Percentiles rank a stretch among this genome's conserved stretches.
These are phyloP conservation scores for Ophion ventricosus DNA, from an alignment of 2,888 invertebrate species.

Conservation along the genomic window DNA sequence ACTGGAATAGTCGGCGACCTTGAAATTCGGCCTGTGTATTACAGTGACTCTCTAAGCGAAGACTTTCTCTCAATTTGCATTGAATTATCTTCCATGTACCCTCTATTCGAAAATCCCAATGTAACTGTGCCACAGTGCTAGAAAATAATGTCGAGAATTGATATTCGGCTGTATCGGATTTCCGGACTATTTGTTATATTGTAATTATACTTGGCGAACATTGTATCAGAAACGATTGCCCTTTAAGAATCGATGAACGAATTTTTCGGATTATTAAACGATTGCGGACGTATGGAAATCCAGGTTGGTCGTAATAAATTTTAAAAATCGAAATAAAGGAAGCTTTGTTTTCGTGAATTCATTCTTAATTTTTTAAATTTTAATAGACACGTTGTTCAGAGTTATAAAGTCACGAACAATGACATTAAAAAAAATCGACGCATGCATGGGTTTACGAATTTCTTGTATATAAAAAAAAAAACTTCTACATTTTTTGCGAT, in stretches of 20 bases:
- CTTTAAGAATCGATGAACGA: no score
- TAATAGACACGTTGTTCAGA: not conserved
- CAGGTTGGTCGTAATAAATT: not conserved
- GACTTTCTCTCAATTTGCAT: constrained; percentile 42
- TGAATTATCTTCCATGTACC: constrained; percentile 15
- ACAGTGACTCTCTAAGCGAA: constrained; percentile 14
- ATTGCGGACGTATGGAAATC: no score
- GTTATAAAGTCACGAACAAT: no score
- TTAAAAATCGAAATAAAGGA: not conserved
- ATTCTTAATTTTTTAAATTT: not conserved
- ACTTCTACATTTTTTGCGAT: not conserved
- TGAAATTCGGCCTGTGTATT: constrained; percentile 27
- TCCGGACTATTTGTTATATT: constrained; percentile 1
- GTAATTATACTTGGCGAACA: not conserved
- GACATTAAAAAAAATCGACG: not conserved
- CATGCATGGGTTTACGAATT: not conserved
- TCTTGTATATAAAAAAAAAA: not conserved
- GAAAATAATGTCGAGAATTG: not conserved
- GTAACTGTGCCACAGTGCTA: not conserved
- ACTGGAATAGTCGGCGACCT: constrained; percentile 28
- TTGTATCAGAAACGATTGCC: not conserved
- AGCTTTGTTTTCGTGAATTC: not conserved
- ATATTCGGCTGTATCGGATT: constrained; percentile 1
- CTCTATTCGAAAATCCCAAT: not conserved
- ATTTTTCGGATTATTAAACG: no score